Conservation (phyloP, 37 sponge, comb jelly and placozoan species). For the Cladorhizidae sp. region DNA sequence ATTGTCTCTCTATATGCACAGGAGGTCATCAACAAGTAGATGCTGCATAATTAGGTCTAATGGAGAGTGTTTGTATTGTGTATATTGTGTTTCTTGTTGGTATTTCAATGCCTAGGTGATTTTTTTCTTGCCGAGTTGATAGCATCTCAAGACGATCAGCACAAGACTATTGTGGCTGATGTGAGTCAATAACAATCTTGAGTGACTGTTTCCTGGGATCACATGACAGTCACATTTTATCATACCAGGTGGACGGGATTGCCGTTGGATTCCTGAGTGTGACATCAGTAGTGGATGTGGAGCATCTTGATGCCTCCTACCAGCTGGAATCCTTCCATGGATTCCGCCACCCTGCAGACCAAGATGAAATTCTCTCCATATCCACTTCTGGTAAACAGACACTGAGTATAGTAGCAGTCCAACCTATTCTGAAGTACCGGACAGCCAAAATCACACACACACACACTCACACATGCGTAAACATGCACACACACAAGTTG, state of each 20-base stretch:
- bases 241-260: conserved; percentile 79
- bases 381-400: neutral
- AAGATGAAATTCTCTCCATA: neutral
- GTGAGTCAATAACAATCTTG: conserved; percentile 36
- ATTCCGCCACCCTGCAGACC: conserved; percentile 44
- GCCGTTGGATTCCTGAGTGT: conserved; percentile 93
- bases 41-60: too few relatives aligned
- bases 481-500: too few relatives aligned
- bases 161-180: conserved; percentile 93
- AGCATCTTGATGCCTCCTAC: conserved; percentile 79
- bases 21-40: too few relatives aligned
- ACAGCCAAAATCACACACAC: too few relatives aligned
- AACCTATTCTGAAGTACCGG: too few relatives aligned
- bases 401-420: too few relatives aligned
- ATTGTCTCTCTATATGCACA: too few relatives aligned
- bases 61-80: too few relatives aligned
- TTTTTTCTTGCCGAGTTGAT: conserved; percentile 97
- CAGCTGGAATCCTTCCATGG: conserved; percentile 92
- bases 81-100: too few relatives aligned
- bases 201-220: neutral
- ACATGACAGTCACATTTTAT: neutral
- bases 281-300: conserved; percentile 82
- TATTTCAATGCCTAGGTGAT: conserved; percentile 79
- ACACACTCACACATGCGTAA: too few relatives aligned
- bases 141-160: conserved; percentile 85